These are phyloP conservation scores for Xiphophorus hellerii DNA, from an alignment of 2,113 vertebrate species.

Conservation along the genomic window DNA sequence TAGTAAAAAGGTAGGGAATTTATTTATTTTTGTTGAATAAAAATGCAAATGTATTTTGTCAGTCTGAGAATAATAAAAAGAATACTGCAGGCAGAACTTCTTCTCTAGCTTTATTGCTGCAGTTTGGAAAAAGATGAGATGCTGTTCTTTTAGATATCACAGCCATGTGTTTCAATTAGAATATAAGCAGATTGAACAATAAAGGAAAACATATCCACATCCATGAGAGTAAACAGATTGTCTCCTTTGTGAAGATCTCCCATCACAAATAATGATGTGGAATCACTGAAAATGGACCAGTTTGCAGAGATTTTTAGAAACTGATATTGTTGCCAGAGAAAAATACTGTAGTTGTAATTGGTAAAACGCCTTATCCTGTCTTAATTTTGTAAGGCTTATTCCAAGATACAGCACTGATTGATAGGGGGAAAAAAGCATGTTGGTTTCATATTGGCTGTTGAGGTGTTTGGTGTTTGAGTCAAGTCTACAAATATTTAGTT, in stretches of 20 bases:
- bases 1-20: background rate
- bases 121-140: conserved; percentile 23
- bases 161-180: conserved; percentile 23
- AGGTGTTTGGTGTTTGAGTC: background rate
- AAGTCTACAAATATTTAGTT: background rate
- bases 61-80: background rate
- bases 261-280: conserved; percentile 27
- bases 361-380: background rate
- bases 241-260: conserved; percentile 31
- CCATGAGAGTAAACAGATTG: conserved; percentile 6
- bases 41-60: background rate
- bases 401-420: background rate
- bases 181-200: conserved; percentile 2
- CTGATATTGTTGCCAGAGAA: conserved; percentile 22
- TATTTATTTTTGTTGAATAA: conserved; percentile 5
- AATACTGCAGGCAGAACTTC: conserved; percentile 8
- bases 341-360: background rate
- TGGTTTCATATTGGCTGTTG: background rate
- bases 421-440: background rate
- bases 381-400: conserved; percentile 3
- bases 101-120: background rate
- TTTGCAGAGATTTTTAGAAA: conserved; percentile 21
- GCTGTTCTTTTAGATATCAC: conserved; percentile 12
- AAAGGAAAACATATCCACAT: conserved; percentile 24
- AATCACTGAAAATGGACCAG: conserved; percentile 7